Evolutionary conservation across 2,888 invertebrate species (phyloP), one percentile per base, ranked within the genome.

Genomic region (Elysia crispata): DNA sequence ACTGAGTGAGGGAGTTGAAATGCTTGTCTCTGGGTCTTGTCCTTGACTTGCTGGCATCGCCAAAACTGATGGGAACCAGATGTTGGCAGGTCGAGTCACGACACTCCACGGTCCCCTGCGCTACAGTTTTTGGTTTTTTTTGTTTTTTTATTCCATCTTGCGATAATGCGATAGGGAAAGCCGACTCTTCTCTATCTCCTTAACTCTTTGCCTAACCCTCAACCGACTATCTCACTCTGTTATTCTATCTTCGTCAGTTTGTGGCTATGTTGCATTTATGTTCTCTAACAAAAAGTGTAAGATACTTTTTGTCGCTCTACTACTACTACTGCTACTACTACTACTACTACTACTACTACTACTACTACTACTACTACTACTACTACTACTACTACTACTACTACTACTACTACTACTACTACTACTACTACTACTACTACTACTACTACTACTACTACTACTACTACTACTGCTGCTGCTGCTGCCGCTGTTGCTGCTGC

Each of bases 291-390:
- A n/a, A n/a, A n/a, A n/a, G n/a, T n/a, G n/a, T n/a, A n/a, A n/a
- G n/a, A n/a, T n/a, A n/a, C n/a, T n/a, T n/a, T n/a, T n/a, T n/a
- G n/a, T n/a, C n/a, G n/a, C n/a, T n/a, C n/a, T n/a, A n/a, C n/a
- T n/a, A n/a, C n/a, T n/a, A n/a, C n/a, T n/a, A n/a, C 60, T 70
- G 57, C 69, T 70, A 76, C 76, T 70, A 23, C n/a, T 57, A 49
- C 49, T 41, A 20, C 49, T 25, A 13, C 1, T 57, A 15, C 31
- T 30, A n/a, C 31, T 20, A n/a, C n/a, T 1, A 20, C n/a, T 1
- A 30, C 62, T 31, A 8, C 28, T 25, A 1, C 62, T 31, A 1
- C n/a, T n/a, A n/a, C n/a, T n/a, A n/a, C n/a, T n/a, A n/a, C n/a
- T n/a, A n/a, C 62, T 62, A 62, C 62, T 62, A 62, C 62, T 62